phyloP scores from a whole-genome alignment of 2,113 vertebrate genomes.

The Gallinago undulata region DNA sequence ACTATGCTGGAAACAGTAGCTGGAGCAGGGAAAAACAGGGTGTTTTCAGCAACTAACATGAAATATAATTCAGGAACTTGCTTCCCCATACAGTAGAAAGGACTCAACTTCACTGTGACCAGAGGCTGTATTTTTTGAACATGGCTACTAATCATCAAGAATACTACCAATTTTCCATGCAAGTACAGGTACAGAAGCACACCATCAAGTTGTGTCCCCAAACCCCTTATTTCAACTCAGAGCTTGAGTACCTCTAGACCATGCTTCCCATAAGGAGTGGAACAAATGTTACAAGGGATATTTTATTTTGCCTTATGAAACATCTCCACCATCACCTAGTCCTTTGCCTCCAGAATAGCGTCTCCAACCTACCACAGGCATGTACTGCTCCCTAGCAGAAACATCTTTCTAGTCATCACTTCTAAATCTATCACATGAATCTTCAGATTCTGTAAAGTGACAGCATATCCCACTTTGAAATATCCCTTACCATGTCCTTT shows the following conservation, averaged over 20 bases:
- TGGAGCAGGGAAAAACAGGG: neutral
- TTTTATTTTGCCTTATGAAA: neutral
- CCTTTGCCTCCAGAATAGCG: neutral
- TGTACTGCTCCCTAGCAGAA: neutral
- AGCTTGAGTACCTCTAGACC: neutral
- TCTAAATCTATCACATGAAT: neutral
- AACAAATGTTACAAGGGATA: neutral
- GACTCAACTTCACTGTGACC: neutral
- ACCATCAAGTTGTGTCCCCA: neutral
- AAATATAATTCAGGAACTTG: neutral
- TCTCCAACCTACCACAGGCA: neutral
- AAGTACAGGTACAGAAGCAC: neutral
- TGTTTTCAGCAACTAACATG: neutral
- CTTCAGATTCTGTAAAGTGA: neutral
- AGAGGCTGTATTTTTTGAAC: neutral
- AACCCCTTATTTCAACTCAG: neutral
- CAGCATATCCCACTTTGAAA: neutral
- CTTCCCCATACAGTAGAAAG: neutral
- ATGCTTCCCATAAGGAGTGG: neutral
- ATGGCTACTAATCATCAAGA: neutral
- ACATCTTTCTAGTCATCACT: neutral
- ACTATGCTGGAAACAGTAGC: neutral
- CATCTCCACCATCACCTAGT: neutral
- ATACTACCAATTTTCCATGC: neutral
- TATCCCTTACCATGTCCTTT: neutral